Evolutionary conservation across 2,888 invertebrate species (phyloP).

Genomic region (Dioctria rufipes): DNA sequence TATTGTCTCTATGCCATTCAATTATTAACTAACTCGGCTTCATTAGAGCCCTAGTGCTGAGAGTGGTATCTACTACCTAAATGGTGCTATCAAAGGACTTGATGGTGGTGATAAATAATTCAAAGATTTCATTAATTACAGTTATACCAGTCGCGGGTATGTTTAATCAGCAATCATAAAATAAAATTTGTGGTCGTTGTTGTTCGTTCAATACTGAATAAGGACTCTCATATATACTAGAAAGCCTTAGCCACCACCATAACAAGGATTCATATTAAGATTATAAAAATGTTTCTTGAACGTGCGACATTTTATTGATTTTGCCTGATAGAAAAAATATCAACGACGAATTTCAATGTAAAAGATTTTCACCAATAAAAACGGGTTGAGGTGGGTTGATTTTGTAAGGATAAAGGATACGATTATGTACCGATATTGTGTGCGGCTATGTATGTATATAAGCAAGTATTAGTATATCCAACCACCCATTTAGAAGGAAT

Average conservation of each 20-base stretch:
- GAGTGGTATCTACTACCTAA: constrained; percentile 3
- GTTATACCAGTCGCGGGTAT: constrained; percentile 37
- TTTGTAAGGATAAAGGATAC: constrained; percentile 19
- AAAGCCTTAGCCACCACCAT: neutral
- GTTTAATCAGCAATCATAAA: constrained; percentile 54
- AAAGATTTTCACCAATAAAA: neutral
- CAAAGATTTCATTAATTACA: constrained; percentile 58
- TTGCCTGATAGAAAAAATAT: neutral
- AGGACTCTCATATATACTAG: neutral
- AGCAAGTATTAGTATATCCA: constrained; percentile 4
- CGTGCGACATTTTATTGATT: constrained; percentile 1
- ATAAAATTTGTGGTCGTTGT: constrained; percentile 46
- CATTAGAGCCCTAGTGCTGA: constrained; percentile 14
- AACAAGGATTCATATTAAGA: constrained; percentile 11
- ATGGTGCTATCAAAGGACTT: constrained; percentile 25
- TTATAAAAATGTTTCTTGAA: constrained; percentile 14
- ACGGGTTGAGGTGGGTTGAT: constrained; percentile 27
- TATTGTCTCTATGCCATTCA: constrained; percentile 6
- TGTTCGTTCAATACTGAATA: constrained; percentile 1
- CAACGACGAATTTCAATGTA: constrained; percentile 6
- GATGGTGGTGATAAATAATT: constrained; percentile 54
- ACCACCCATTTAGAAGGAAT: neutral
- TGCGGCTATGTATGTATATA: no score
- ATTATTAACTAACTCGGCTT: constrained; percentile 38
- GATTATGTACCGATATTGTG: no score